phyloP scores from a whole-genome alignment of 2,888 invertebrate species.

The Macrophya annulata region DNA sequence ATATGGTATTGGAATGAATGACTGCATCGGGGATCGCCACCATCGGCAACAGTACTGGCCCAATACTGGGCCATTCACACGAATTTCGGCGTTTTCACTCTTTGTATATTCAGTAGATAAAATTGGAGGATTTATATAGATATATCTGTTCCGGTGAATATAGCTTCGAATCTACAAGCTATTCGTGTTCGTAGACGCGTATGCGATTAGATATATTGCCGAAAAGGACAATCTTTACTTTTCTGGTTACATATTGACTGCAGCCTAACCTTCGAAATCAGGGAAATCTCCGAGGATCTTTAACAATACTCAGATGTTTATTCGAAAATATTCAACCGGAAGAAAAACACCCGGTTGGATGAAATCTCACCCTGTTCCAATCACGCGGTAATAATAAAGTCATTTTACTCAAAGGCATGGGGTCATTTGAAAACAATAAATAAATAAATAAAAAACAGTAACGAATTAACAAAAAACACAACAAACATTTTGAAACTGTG shows the following conservation, averaged over 20 bases:
- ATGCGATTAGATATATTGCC: constrained; percentile 34
- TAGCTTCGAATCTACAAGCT: neutral
- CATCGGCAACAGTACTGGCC: no score
- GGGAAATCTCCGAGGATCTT: neutral
- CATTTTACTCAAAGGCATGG: neutral
- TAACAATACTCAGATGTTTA: neutral
- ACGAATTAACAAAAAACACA: no score
- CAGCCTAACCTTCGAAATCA: neutral
- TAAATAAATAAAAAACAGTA: neutral
- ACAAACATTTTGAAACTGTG: no score
- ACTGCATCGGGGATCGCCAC: no score
- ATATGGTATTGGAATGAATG: no score
- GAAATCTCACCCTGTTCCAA: neutral
- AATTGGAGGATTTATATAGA: neutral
- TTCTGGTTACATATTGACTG: constrained; percentile 2
- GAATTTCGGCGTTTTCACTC: neutral
- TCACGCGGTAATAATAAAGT: neutral
- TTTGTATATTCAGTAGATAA: neutral
- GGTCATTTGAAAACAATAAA: neutral
- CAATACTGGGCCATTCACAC: no score
- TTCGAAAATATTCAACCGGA: neutral
- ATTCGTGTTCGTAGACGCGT: constrained; percentile 33
- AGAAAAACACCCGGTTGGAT: neutral
- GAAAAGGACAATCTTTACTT: constrained; percentile 24
- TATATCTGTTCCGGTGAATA: neutral